Evolutionary conservation across 2,113 vertebrate species (phyloP).

Genomic region (Petaurus breviceps): DNA sequence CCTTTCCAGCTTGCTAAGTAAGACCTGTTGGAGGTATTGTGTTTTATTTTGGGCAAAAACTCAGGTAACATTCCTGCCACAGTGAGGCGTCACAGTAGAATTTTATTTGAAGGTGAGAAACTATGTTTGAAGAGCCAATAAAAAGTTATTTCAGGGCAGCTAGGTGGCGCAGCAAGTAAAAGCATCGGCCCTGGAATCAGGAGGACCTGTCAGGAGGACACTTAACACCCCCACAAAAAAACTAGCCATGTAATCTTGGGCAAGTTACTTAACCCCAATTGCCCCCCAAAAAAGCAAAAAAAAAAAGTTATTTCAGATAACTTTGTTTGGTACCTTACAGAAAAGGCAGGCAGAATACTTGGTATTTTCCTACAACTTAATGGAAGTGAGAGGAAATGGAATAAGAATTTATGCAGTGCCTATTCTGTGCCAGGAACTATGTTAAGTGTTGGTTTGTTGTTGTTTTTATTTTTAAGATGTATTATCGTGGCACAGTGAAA

Average conservation of each 20-base stretch:
- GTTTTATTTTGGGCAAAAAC: not conserved
- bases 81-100: not conserved
- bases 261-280: too few species aligned
- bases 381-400: not conserved
- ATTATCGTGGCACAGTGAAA: too few species aligned
- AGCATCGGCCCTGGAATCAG: too few species aligned
- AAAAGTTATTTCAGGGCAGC: not conserved
- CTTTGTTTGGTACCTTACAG: not conserved
- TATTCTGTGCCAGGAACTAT: not conserved
- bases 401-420: not conserved
- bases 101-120: not conserved
- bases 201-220: too few species aligned
- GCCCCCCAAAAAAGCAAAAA: too few species aligned
- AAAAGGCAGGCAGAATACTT: not conserved
- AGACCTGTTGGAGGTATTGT: not conserved
- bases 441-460: too few species aligned
- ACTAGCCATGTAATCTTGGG: too few species aligned
- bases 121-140: not conserved
- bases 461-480: too few species aligned
- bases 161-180: too few species aligned
- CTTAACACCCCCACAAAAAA: too few species aligned
- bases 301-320: not conserved
- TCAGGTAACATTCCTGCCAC: not conserved
- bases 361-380: not conserved
- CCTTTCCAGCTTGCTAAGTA: not conserved